A percentile compares a stretch with the other conserved stretches of the same genome.
Evolutionary conservation across 2,113 vertebrate genomes (phyloP).

Genomic region (Cairina moschata): DNA sequence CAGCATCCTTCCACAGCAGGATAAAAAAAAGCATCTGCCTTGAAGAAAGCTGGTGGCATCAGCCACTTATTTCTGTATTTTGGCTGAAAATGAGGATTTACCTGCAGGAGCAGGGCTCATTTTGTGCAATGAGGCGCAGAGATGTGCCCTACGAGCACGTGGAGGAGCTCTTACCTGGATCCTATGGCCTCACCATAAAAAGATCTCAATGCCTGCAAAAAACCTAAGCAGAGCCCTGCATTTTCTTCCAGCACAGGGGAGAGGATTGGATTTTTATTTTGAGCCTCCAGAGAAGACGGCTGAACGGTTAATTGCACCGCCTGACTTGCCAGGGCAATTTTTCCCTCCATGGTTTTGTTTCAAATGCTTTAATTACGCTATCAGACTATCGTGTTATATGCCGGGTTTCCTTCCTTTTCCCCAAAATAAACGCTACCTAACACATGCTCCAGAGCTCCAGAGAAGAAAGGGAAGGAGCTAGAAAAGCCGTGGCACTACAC

Average conservation of each 20-base stretch:
- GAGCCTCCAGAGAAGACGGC: not conserved
- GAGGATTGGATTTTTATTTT: not conserved
- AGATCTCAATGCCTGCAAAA: too few species aligned
- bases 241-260: too few species aligned
- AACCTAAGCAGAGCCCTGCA: too few species aligned
- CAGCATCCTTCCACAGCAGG: not conserved
- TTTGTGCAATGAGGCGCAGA: too few species aligned
- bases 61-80: not conserved
- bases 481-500: not conserved
- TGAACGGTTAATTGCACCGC: accelerated
- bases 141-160: too few species aligned
- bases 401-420: not conserved
- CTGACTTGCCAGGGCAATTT: not conserved
- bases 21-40: not conserved
- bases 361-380: not conserved
- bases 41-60: not conserved
- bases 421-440: not conserved
- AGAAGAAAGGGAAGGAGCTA: too few species aligned
- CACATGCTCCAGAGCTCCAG: not conserved
- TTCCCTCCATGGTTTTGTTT: not conserved
- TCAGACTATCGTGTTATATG: not conserved
- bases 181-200: too few species aligned
- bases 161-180: too few species aligned
- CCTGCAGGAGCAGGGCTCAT: too few species aligned
- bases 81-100: too few species aligned